phyloP scores from a whole-genome alignment of 1,140 invertebrate genomes.

The Acromyrmex heyeri region DNA sequence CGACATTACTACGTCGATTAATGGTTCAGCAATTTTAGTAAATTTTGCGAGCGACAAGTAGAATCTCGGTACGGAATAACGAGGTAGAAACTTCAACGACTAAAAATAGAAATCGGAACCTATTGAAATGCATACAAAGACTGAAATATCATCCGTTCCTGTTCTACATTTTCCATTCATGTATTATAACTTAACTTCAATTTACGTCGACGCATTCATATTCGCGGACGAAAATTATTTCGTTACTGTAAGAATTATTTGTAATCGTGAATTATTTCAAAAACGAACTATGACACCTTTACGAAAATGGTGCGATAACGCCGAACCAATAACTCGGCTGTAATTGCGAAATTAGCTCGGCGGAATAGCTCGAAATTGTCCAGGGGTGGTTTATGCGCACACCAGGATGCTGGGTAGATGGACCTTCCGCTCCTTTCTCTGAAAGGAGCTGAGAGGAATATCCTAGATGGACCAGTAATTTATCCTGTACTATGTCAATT shows the following conservation, averaged over 20 bases:
- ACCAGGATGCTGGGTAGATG: background rate
- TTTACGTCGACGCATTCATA: background rate
- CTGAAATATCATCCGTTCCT: background rate
- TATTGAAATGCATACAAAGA: background rate
- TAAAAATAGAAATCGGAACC: background rate
- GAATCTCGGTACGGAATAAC: background rate
- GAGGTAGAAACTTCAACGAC: background rate
- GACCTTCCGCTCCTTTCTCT: slow-evolving; percentile 33
- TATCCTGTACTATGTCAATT: slow-evolving; percentile 72
- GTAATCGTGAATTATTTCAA: background rate
- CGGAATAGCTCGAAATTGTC: slow-evolving; percentile 37
- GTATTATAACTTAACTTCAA: background rate
- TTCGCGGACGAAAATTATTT: background rate
- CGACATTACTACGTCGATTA: slow-evolving; percentile 8
- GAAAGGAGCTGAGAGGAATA: background rate
- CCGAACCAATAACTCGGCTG: slow-evolving; percentile 6
- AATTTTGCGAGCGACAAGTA: background rate
- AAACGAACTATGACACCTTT: background rate
- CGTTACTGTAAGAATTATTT: background rate
- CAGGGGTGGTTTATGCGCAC: slow-evolving; percentile 22
- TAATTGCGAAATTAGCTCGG: slow-evolving; percentile 59
- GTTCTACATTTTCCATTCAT: background rate
- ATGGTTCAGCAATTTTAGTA: background rate
- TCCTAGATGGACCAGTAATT: slow-evolving; percentile 67
- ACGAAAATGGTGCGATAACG: background rate